Base-by-base conservation (phyloP, 1,140 invertebrate species). In the Ditylenchus dipsaci region DNA sequence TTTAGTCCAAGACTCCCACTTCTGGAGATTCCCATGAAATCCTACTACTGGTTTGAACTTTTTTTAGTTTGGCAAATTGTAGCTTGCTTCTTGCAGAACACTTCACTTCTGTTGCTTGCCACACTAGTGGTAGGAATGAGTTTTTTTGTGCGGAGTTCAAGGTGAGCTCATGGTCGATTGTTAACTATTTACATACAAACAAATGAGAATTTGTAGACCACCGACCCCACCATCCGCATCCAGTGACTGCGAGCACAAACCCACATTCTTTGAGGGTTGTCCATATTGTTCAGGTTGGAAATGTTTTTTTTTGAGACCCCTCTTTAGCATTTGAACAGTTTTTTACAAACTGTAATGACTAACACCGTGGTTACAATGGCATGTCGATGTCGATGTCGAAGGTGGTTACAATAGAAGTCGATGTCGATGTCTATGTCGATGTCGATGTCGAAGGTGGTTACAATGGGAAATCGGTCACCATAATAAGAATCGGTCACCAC, bases 201-300 rank as follows among this genome's bases (percentile, higher is more conserved):
- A 38, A 38, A 38, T 38, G 11, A 5, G 11, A 38, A 38, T 38
- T 38, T 11, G 33, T 38, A 38, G 58, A 33, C 77, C 77, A 0
- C 76, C 78, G 29, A 75, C 75, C 0, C 77, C 77, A 11, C 78
- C 79, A 29, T 79, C 71, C 17, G 79, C 78, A 21, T 82, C 79
- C 7, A 79, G 69, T 23, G 78, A 82, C 13, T 79, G 63, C 56
- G 76, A 68, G 26, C 53, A 71, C 43, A 53, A 64, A 30, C 77
- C 77, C 13, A 61, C 53, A 13, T 78, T 78, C 27, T 67, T 75
- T 53, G 42, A 78, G 43, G 77, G 79, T 33, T 77, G 26, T n/a
- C 27, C 15, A 56, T 64, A 33, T 63, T 81, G 27, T 69, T 77
- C 65, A 67, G 56, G 76, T 77, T 19, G 21, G 45, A 21, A 59